phyloP scores from a whole-genome alignment of 2,888 invertebrate species.

The Sminthurides aquaticus region DNA sequence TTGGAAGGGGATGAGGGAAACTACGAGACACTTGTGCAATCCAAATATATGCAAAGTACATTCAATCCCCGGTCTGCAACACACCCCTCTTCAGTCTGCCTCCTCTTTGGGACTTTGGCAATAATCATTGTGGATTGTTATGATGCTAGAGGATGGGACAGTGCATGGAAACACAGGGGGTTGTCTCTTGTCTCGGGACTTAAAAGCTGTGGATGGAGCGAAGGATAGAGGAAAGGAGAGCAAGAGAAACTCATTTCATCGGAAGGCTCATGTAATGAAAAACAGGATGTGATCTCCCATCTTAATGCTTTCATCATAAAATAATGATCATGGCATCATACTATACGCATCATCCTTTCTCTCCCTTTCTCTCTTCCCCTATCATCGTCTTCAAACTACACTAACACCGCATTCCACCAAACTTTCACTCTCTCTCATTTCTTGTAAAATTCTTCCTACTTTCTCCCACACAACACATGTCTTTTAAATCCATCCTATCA shows the following conservation, averaged over 20 bases:
- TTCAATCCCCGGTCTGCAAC: too few species aligned
- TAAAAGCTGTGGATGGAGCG: too few species aligned
- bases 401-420: slow-evolving; percentile 3
- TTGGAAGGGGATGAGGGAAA: too few species aligned
- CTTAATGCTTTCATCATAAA: slow-evolving; percentile 11
- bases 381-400: background rate
- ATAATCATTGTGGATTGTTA: too few species aligned
- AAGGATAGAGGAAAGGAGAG: background rate
- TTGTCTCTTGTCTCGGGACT: too few species aligned
- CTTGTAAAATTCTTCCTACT: background rate
- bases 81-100: too few species aligned
- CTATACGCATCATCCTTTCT: background rate
- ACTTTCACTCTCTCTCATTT: slow-evolving; percentile 1
- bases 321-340: background rate
- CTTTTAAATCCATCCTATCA: background rate
- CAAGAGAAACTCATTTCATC: background rate
- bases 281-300: slow-evolving; percentile 9
- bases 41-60: too few species aligned
- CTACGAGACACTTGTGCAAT: too few species aligned
- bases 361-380: slow-evolving; percentile 5
- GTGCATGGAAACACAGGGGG: too few species aligned
- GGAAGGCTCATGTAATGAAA: background rate
- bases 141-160: too few species aligned
- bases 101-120: too few species aligned
- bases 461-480: background rate